Evolutionary conservation across 2,113 vertebrate genomes (phyloP).

Genomic region (Platanista minor): DNA sequence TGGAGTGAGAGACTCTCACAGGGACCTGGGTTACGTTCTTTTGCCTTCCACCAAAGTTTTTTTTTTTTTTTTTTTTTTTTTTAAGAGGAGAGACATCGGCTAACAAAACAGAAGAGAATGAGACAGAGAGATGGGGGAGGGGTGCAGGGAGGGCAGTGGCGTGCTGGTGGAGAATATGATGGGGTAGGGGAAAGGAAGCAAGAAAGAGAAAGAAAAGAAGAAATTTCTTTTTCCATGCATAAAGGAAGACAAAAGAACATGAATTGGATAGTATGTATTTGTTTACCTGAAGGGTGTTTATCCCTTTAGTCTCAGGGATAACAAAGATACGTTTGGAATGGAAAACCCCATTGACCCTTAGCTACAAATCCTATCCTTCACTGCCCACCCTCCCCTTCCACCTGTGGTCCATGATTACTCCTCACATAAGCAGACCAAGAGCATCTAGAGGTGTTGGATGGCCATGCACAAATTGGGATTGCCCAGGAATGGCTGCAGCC

Average conservation of each 20-base stretch:
- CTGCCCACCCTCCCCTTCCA: fast-evolving
- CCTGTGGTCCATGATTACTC: neutral
- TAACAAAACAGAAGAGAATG: neutral
- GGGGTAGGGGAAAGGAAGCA: too few species aligned
- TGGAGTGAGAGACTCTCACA: fast-evolving
- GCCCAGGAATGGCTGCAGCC: neutral
- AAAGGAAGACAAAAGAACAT: neutral
- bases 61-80: neutral
- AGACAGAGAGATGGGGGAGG: neutral
- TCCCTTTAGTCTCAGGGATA: neutral
- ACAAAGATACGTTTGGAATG: neutral
- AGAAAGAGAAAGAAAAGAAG: neutral
- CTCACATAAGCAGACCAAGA: neutral
- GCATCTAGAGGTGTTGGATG: neutral
- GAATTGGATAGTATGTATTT: neutral
- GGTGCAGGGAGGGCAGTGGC: too few species aligned
- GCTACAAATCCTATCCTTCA: neutral
- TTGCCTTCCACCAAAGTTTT: neutral
- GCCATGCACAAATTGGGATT: neutral
- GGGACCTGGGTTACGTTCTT: neutral
- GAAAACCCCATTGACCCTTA: neutral
- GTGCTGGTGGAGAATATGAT: neutral
- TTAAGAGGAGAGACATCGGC: neutral
- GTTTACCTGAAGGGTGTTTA: neutral
- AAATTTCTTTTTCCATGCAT: neutral